Percentiles rank a stretch among this genome's conserved stretches.
These are phyloP conservation scores for Haemorhous mexicanus DNA, from an alignment of 2,113 vertebrate genomes.

Conservation along the genomic window DNA sequence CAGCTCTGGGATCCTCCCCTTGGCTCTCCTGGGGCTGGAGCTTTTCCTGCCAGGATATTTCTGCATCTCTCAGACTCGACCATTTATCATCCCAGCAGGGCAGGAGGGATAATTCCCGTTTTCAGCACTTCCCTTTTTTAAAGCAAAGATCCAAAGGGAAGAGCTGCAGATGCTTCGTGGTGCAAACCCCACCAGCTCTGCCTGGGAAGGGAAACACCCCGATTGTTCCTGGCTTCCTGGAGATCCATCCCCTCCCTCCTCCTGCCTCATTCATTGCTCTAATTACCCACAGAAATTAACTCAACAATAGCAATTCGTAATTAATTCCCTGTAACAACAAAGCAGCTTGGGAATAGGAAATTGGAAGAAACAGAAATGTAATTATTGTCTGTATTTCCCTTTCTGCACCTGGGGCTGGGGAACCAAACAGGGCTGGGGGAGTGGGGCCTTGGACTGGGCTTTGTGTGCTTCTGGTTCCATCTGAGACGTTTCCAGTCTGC, in stretches of 20 bases:
- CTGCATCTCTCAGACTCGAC: background rate
- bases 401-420: background rate
- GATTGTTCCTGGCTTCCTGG: background rate
- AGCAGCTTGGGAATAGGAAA: background rate
- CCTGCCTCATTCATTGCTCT: background rate
- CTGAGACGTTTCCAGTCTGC: background rate
- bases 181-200: background rate
- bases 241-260: background rate
- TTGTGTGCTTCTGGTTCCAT: background rate
- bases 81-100: background rate
- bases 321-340: background rate
- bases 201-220: background rate
- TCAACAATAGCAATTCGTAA: background rate
- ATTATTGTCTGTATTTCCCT: background rate
- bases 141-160: background rate
- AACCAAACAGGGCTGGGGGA: background rate
- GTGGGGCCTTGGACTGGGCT: rapidly evolving
- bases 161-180: background rate
- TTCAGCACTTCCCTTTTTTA: background rate
- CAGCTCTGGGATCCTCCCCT: background rate
- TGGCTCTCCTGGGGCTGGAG: background rate
- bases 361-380: background rate
- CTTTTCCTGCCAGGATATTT: background rate
- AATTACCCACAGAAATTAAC: background rate
- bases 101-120: background rate